Base-by-base conservation (phyloP, 2,888 invertebrate species). In the Nomada fabriciana region DNA sequence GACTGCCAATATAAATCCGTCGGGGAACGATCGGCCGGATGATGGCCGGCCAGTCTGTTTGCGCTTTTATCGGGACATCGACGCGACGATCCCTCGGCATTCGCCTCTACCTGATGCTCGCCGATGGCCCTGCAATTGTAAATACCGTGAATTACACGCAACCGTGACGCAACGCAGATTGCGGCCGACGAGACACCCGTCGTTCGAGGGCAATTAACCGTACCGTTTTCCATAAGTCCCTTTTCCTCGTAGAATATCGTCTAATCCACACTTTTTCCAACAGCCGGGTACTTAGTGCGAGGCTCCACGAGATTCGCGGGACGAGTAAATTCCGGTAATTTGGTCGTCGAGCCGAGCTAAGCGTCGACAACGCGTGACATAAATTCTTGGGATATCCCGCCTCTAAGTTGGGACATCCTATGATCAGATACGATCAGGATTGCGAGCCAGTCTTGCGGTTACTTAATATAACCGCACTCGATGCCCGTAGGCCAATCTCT, bases 1-100 rank as follows among this genome's bases (percentile, higher is more conserved):
- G 82, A 80, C 72, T 63, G 82, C 80, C 82, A 71, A 82, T 80
- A 80, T 75, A 80, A 71, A 82, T 82, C 67, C 60, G 60, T 67
- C 60, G 79, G 42, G 47, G 53, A 23, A 76, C 59, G 59, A 81
- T 63, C 69, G 25, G 4, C 43, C n/a, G 36, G 59, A 50, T 18
- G 18, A 59, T 25, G 47, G 52, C 23, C 47, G 43, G 10, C 18
- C 47, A 23, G 36, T n/a, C 36, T 60, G 60, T 15, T 47, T 13
- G 65, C 52, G 36, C 53, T 76, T 68, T 78, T 78, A 61, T 67
- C 23, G 53, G 15, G 10, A 20, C 60, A 20, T 59, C 57, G 42
- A 5, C 23, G 43, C 9, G 23, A 25, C 18, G 5, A 2, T 43
- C n/a, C 15, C 18, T 4, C 59, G 59, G 0, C 23, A 18, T 23